Percentiles rank a stretch among this genome's conserved stretches.
Conservation (phyloP, 2,797 vertebrate species). For the Molothrus ater region DNA sequence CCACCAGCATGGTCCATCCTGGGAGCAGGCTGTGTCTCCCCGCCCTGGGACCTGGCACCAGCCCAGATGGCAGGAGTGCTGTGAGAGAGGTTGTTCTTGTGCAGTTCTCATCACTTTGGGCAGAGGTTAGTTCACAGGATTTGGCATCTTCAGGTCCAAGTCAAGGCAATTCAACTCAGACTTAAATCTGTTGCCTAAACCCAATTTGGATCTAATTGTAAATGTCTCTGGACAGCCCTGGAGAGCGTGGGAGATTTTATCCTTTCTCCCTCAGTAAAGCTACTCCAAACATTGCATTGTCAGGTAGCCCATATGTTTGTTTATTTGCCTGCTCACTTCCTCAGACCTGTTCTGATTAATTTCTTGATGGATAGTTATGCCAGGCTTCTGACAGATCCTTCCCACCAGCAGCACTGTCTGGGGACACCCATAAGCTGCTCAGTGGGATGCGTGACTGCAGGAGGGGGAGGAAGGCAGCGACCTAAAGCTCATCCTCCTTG, state of each 20-base stretch:
- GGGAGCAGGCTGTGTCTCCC: not conserved
- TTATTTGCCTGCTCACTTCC: constrained; percentile 8
- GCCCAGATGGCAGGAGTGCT: constrained; percentile 34
- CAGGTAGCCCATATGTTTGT: constrained; percentile 31
- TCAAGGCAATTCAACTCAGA: not conserved
- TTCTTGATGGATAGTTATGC: not conserved
- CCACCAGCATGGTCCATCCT: constrained; percentile 8
- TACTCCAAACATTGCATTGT: not conserved
- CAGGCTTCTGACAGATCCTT: not conserved
- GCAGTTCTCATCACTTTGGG: constrained; percentile 22
- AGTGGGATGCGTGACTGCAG: not conserved
- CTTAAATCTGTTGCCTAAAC: not conserved
- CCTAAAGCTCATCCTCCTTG: not conserved
- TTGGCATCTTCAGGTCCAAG: constrained; percentile 17
- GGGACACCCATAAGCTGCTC: not conserved
- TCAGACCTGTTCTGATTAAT: not conserved
- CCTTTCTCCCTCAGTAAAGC: not conserved
- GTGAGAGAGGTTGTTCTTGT: constrained; percentile 3
- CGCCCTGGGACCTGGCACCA: not conserved
- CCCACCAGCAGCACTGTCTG: not conserved
- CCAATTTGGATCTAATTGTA: not conserved
- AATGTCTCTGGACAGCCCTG: not conserved
- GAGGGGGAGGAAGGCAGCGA: not conserved
- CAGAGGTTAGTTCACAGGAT: not conserved
- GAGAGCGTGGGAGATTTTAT: constrained; percentile 21